Base-by-base conservation (phyloP, 35 echinoderm and acorn worm genomes). In the Lytechinus pictus region DNA sequence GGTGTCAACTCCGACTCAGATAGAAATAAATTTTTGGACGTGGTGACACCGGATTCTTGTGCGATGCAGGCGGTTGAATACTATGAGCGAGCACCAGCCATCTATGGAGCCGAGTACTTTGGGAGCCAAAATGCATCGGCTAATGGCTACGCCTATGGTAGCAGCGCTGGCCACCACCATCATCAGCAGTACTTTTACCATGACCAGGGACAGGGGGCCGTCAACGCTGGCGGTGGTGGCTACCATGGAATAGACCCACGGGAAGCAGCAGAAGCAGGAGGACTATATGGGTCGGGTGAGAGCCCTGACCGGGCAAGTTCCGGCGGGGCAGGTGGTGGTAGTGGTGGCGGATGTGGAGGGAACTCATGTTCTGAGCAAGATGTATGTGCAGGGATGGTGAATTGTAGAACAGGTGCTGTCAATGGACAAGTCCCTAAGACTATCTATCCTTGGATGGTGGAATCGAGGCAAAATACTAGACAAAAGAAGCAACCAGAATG, bases 401-500 rank as follows among this genome's bases (percentile, higher is more conserved):
- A 57, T 44, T 93, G 92, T 93, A 93, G 92, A 93, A 93, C 92
- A 93, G 92, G 29, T 93, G 92, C 92, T 93, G 54, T 93, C 28
- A 93, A 93, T 57, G 92, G 92, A 55, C 92, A 93, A 57, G 92
- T 28, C 53, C 92, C 92, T 10, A 93, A 93, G 92, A 93, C 92
- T 93, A 93, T 93, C 53, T 93, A 93, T 57, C 92, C 92, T 16
- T 93, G 92, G 92, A 93, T 93, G 92, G 92, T 93, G 52, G 92
- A 93, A 27, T 93, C 92, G 53, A 93, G 92, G 28, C 92, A 93
- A 93, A 93, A 93, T 57, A 57, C 92, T 9, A 93, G 92, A 93
- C 92, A 93, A 57, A 93, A 93, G 92, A 93, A 93, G 53, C 92
- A 93, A 28, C 52, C 52, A 93, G 92, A 93, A 93, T 93, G 92